Percentiles rank a stretch among this genome's conserved stretches.
phyloP scores from a whole-genome alignment of 2,797 vertebrate genomes.

The Halcyon smyrnensis region DNA sequence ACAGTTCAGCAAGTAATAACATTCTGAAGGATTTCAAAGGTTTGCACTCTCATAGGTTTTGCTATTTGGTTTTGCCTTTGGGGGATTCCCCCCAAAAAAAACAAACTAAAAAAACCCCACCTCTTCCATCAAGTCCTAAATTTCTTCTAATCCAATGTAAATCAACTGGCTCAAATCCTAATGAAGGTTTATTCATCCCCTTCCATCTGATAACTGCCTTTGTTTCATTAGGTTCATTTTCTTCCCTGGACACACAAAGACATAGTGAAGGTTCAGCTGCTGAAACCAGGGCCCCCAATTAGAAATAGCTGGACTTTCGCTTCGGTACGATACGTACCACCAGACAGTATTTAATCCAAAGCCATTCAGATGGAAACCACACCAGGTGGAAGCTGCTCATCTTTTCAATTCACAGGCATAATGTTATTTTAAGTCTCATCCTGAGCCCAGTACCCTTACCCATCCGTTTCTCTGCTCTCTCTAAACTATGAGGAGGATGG shows the following conservation, averaged over 20 bases:
- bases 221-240: constrained; percentile 47
- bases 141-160: constrained; percentile 50
- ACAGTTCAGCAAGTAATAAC: constrained; percentile 29
- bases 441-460: background rate
- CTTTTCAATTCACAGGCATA: background rate
- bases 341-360: background rate
- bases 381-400: constrained; percentile 21
- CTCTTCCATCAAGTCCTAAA: constrained; percentile 35
- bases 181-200: constrained; percentile 41
- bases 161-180: constrained; percentile 48
- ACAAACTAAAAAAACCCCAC: background rate
- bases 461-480: background rate
- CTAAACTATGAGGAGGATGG: background rate
- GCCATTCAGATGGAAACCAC: background rate
- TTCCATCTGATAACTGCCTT: constrained; percentile 49
- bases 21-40: constrained; percentile 18
- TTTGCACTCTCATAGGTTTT: constrained; percentile 24
- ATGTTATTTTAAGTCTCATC: background rate
- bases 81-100: background rate
- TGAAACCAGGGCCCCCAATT: constrained; percentile 18
- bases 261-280: background rate
- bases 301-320: background rate
- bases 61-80: background rate
- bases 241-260: constrained; percentile 37
- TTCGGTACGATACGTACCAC: background rate